Evolutionary conservation across 2,113 vertebrate species (phyloP), one percentile per base, ranked within the genome.

Genomic region (Cepphus grylle): DNA sequence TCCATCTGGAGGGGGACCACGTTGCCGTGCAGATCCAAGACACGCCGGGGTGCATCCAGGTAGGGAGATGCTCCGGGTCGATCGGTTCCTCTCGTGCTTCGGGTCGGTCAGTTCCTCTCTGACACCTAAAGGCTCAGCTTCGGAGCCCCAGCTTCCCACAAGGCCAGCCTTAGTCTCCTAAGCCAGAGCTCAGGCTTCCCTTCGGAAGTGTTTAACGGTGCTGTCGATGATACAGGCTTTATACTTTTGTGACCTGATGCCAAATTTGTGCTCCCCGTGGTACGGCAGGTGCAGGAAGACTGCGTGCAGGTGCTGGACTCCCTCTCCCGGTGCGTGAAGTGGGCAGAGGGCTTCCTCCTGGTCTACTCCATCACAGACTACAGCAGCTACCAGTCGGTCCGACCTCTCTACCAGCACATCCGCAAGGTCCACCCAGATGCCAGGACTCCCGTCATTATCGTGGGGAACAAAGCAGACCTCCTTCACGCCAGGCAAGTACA

Each of bases 311-410:
- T 82, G 7, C 73, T 69, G 20, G 98, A 98, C 42, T 95, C 98
- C 6, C 94, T 98, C 56, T 97, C 98, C 82, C 94, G 97, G 52
- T 98, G 96, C 0, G 63, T 98, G 65, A 98, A 98, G 81, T 99
- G 98, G 98, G 98, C 98, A 17, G 98, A 99, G n/a, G 98, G 98
- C 77, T 98, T 99, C 88, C 96, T 99, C 63, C 94, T 99, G 34
- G 98, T 98, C 23, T 99, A 98, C 72, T 98, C 98, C 79, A 98
- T 98, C 96, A 99, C 98, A 1, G 98, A 98, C 98, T 97, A 97
- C 26, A 81, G 93, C 95, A 99, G 98, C 97, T 98, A 98, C 88
- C 97, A 97, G 88, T 96, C 96, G 2, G 95, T 99, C 40, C 98
- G 93, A 11, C 97, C 98, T 9, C 98, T 99, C 47, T 94, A 98